phyloP scores from a whole-genome alignment of 30 jellyfish, hydroid and myxozoan genomes.

The Aurelia coerulea region DNA sequence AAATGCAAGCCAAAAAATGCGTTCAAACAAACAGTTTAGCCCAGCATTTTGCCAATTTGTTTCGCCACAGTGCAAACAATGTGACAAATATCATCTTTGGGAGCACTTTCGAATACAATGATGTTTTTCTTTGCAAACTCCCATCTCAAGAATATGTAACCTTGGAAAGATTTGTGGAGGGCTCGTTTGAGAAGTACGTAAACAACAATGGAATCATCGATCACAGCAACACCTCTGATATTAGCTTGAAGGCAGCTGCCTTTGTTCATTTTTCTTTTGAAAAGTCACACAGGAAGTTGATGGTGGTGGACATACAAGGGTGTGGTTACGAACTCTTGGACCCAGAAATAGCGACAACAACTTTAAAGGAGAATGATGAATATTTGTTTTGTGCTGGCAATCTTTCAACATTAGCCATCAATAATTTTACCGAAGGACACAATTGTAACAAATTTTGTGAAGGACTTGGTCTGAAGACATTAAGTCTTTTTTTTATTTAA shows the following conservation, averaged over 20 bases:
- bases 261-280: slow-evolving; percentile 26
- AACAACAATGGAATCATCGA: slow-evolving; percentile 43
- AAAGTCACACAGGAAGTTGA: neutral
- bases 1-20: slow-evolving; percentile 3
- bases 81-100: slow-evolving; percentile 33
- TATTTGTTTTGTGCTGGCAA: too few relatives aligned
- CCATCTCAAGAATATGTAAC: neutral
- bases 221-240: slow-evolving; percentile 3
- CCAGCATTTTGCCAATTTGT: too few relatives aligned
- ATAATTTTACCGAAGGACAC: too few relatives aligned
- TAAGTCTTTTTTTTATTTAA: slow-evolving; percentile 5
- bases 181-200: slow-evolving; percentile 20
- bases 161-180: neutral
- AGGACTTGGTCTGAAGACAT: slow-evolving; percentile 24
- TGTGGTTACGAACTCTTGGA: too few relatives aligned
- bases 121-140: slow-evolving; percentile 41
- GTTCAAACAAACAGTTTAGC: too few relatives aligned
- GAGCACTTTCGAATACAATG: neutral
- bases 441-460: neutral
- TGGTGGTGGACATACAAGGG: too few relatives aligned
- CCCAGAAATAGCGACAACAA: too few relatives aligned
- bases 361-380: too few relatives aligned
- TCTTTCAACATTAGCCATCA: too few relatives aligned
- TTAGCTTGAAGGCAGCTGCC: slow-evolving; percentile 24
- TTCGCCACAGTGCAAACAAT: too few relatives aligned